These are phyloP conservation scores for Drosophila simulans DNA, from an alignment of 1,140 invertebrate species.

Conservation along the genomic window DNA sequence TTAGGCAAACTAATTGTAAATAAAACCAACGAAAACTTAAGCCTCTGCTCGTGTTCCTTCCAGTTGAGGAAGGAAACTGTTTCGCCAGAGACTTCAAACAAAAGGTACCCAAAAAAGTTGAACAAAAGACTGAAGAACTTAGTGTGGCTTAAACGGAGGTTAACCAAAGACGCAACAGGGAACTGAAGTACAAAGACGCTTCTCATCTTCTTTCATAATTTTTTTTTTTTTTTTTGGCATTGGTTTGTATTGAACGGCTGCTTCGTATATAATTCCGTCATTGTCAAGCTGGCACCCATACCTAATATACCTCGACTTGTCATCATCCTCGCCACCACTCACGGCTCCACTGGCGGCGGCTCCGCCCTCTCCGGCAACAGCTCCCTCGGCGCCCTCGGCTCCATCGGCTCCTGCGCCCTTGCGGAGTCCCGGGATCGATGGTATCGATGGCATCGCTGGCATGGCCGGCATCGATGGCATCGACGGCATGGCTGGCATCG, in stretches of 20 bases:
- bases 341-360: constrained; percentile 85
- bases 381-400: constrained; percentile 84
- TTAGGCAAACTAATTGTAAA: constrained; percentile 43
- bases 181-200: constrained; percentile 58
- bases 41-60: constrained; percentile 12
- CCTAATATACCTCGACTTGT: constrained; percentile 91
- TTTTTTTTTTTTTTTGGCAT: constrained; percentile 33
- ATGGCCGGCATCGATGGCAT: constrained; percentile 84
- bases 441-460: constrained; percentile 85
- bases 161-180: constrained; percentile 33
- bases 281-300: constrained; percentile 85
- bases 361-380: constrained; percentile 77
- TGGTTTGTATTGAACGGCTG: constrained; percentile 23
- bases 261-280: constrained; percentile 83
- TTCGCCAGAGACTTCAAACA: constrained; percentile 32
- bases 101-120: constrained; percentile 34
- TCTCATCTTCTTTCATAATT: constrained; percentile 38
- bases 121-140: constrained; percentile 29
- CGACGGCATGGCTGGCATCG: constrained; percentile 82
- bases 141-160: constrained; percentile 23
- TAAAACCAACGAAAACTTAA: constrained; percentile 34
- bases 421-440: constrained; percentile 89
- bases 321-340: constrained; percentile 92
- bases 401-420: constrained; percentile 85
- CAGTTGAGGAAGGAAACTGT: constrained; percentile 12